A percentile compares a stretch with the other conserved stretches of the same genome.
Conservation (phyloP, 2,113 vertebrate species). For the Antechinus stuartii region DNA sequence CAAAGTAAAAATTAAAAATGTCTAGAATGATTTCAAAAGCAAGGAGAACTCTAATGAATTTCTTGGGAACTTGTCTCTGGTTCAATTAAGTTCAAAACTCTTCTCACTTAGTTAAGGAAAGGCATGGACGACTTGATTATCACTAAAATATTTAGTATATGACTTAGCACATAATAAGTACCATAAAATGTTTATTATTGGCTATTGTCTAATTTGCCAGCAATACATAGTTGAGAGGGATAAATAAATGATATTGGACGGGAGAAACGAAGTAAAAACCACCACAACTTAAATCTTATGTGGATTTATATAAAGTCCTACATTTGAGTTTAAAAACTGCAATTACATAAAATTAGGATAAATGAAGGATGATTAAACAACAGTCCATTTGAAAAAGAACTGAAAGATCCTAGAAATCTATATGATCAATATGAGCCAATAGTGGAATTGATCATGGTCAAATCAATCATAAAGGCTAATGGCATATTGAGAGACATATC, state of each 20-base stretch:
- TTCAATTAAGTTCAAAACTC: not conserved
- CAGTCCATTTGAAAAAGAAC: not conserved
- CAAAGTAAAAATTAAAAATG: not conserved
- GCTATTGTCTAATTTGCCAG: not conserved
- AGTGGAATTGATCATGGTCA: not conserved
- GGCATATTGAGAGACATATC: not conserved
- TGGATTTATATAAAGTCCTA: not conserved
- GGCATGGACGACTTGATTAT: not conserved
- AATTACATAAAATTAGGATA: not conserved
- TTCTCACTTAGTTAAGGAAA: not conserved
- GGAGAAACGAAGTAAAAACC: not conserved
- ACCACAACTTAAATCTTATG: not conserved
- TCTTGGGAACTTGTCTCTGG: not conserved
- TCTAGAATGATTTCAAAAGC: not conserved
- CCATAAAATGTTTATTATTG: not conserved
- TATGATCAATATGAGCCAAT: not conserved
- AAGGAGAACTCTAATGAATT: not conserved
- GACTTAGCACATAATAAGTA: not conserved
- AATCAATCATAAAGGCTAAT: not conserved
- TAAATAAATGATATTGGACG: not conserved
- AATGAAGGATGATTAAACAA: not conserved
- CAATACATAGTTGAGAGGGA: not conserved
- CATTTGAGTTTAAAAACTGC: not conserved
- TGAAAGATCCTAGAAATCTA: not conserved
- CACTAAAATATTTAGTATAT: not conserved